Conservation (phyloP, 2,888 invertebrate genomes). For the Aricia artaxerxes region DNA sequence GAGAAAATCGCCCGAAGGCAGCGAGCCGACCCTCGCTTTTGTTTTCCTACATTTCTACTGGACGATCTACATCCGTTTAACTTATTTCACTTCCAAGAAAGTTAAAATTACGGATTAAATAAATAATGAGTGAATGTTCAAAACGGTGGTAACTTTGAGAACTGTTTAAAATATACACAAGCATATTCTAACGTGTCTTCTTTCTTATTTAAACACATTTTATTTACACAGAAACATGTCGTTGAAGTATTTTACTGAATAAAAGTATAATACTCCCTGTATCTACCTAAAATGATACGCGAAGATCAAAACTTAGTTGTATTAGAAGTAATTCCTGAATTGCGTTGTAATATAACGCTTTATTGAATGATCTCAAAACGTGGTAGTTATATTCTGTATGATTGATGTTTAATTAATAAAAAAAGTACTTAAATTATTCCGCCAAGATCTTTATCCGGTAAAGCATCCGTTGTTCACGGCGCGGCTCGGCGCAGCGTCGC, state of each 20-base stretch:
- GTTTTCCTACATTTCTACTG: slow-evolving; percentile 61
- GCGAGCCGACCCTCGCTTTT: slow-evolving; percentile 63
- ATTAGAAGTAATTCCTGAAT: too few species aligned
- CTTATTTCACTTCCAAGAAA: slow-evolving; percentile 54
- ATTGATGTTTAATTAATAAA: slow-evolving; percentile 33
- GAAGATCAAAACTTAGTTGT: too few species aligned
- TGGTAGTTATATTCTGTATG: neutral
- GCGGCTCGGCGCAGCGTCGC: slow-evolving; percentile 45
- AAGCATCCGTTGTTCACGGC: slow-evolving; percentile 43
- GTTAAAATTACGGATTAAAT: slow-evolving; percentile 31
- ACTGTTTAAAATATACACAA: neutral
- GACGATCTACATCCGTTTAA: slow-evolving; percentile 45
- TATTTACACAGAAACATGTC: too few species aligned
- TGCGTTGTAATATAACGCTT: too few species aligned
- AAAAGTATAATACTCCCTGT: too few species aligned
- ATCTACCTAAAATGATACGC: too few species aligned
- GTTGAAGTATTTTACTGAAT: too few species aligned
- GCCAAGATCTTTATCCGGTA: slow-evolving; percentile 39
- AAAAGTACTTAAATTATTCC: slow-evolving; percentile 39
- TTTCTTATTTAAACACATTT: too few species aligned
- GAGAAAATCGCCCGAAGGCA: slow-evolving; percentile 71
- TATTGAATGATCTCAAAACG: too few species aligned
- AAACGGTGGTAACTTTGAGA: neutral
- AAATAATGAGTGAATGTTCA: neutral
- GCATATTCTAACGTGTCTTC: too few species aligned